Conservation (phyloP, 2,888 invertebrate genomes). For the Drosophila percnosoma region DNA sequence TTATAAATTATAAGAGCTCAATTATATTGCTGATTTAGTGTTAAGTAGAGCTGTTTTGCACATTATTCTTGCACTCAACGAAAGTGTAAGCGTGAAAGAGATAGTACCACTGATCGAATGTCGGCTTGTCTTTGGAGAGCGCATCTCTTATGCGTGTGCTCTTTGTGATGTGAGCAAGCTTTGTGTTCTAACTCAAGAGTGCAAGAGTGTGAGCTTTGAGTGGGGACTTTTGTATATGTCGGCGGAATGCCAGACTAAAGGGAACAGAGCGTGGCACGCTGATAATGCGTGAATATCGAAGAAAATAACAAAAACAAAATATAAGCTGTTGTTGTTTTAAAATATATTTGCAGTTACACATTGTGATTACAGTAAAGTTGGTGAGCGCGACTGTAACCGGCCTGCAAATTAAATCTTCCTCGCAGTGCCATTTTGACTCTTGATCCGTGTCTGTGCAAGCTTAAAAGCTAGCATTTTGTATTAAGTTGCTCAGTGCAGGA, state of each 20-base stretch:
- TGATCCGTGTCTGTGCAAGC: slow-evolving; percentile 38
- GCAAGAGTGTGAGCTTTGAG: slow-evolving; percentile 18
- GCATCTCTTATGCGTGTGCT: slow-evolving; percentile 1
- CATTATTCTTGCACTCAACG: neutral
- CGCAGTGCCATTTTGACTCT: slow-evolving; percentile 51
- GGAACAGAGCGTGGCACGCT: slow-evolving; percentile 34
- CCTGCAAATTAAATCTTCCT: slow-evolving; percentile 10
- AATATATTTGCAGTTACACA: slow-evolving; percentile 14
- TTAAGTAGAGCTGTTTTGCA: neutral
- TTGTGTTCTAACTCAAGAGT: slow-evolving; percentile 21
- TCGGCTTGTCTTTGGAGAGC: neutral
- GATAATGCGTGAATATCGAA: slow-evolving; percentile 53
- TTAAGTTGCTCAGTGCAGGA: neutral
- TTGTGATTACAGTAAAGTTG: slow-evolving; percentile 42
- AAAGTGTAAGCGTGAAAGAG: neutral
- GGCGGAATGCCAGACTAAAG: slow-evolving; percentile 20
- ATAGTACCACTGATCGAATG: neutral
- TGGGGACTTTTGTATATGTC: slow-evolving; percentile 51
- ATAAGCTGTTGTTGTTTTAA: slow-evolving; percentile 31
- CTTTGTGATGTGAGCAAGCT: slow-evolving; percentile 20
- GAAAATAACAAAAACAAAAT: slow-evolving; percentile 11
- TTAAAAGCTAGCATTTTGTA: slow-evolving; percentile 19
- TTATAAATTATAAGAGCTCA: slow-evolving; percentile 3
- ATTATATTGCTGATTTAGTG: neutral
- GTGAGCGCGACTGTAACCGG: slow-evolving; percentile 33